Base-by-base conservation (phyloP, 2,113 vertebrate genomes). In the Steatornis caripensis region DNA sequence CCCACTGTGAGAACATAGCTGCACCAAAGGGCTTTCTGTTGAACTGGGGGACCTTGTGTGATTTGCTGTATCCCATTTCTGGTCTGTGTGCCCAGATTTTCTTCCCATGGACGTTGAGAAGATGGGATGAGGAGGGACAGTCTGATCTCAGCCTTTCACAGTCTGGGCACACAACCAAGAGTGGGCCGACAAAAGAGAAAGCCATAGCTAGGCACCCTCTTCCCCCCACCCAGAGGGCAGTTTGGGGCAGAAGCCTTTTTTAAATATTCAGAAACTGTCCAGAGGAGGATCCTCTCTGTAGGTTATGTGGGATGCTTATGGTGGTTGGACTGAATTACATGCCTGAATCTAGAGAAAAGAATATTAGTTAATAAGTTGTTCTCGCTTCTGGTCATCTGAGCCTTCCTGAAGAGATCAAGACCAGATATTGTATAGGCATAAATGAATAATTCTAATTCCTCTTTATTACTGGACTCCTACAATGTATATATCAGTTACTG, bases 401-500 rank as follows among this genome's bases (percentile, higher is more conserved):
- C 16, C 34, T 81, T 77, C 69, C 72, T 92, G 57, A 55, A 75
- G 60, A 84, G 48, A 91, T 84, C 54, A 92, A 91, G n/a, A 81
- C 34, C 21, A 90, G 55, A 71, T 15, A 75, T 61, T 84, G 89
- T 75, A 55, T 23, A 82, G 37, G 39, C 49, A 87, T 57, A 87
- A 95, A 69, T 91, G 57, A 91, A 32, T 53, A 85, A 83, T 89
- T 94, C 49, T 79, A 85, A 71, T 83, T 96, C 65, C 6, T 48
- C 36, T 71, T 89, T 87, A 94, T 94, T 91, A 94, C 53, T 84
- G 49, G 58, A 57, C n/a, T 96, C 22, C 41, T 87, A 27, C 27
- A 53, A 66, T 51, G 23, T 39, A 65, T 77, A 39, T 86, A 92
- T 91, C 89, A 84, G 80, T 89, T 96, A 94, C 91, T 85, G 82